phyloP scores from a whole-genome alignment of 1,140 invertebrate species.

The Zaprionus capensis region DNA sequence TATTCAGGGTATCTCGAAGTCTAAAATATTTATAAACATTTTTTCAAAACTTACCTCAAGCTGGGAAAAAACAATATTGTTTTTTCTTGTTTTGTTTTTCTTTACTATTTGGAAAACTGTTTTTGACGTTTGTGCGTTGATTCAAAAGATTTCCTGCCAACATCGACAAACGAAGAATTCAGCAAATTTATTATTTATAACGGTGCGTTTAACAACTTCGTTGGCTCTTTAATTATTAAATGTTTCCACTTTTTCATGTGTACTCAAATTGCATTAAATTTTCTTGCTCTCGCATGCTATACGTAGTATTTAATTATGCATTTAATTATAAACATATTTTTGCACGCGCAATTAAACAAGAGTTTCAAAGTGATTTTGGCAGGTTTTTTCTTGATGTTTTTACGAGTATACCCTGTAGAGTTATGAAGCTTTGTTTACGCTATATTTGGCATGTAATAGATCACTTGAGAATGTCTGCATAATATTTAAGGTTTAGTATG shows the following conservation, averaged over 20 bases:
- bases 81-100: conserved; percentile 8
- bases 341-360: conserved; percentile 48
- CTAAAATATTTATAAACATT: neutral
- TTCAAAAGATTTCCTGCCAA: conserved; percentile 41
- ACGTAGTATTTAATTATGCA: conserved; percentile 40
- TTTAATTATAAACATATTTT: conserved; percentile 42
- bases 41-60: conserved; percentile 14
- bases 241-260: conserved; percentile 22
- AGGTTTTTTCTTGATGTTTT: neutral
- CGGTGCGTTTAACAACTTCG: conserved; percentile 32
- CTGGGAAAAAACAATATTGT: conserved; percentile 5
- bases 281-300: conserved; percentile 27
- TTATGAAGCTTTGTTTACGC: neutral
- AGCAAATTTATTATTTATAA: conserved; percentile 42
- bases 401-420: conserved; percentile 2
- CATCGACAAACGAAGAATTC: conserved; percentile 31
- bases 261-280: conserved; percentile 32
- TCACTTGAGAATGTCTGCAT: neutral
- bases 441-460: neutral
- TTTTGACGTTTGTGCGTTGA: conserved; percentile 21
- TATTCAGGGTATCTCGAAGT: neutral
- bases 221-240: conserved; percentile 33
- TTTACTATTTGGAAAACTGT: conserved; percentile 16
- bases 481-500: neutral
- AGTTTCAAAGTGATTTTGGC: conserved; percentile 16